phyloP scores from a whole-genome alignment of 2,888 invertebrate genomes.

The Lissocephala sabroskyi region DNA sequence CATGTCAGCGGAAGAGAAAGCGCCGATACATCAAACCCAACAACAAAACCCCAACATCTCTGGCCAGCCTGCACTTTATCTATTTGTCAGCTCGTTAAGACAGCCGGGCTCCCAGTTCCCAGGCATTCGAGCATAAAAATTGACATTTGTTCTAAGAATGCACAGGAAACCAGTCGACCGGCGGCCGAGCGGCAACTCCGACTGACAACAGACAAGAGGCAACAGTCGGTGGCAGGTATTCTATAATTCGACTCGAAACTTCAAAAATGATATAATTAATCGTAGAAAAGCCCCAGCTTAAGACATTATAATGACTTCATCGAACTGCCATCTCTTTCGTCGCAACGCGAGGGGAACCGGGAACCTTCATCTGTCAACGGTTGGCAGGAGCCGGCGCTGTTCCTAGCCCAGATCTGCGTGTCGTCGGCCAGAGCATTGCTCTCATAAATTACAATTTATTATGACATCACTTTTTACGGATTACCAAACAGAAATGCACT shows the following conservation, averaged over 20 bases:
- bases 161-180: constrained; percentile 41
- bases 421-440: constrained; percentile 32
- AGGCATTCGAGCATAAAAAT: constrained; percentile 55
- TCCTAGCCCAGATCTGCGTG: not conserved
- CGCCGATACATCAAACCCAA: constrained; percentile 34
- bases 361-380: constrained; percentile 57
- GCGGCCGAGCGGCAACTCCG: too few species aligned
- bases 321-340: constrained; percentile 19
- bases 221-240: constrained; percentile 32
- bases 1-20: constrained; percentile 35
- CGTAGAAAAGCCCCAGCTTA: constrained; percentile 34
- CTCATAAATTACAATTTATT: constrained; percentile 63
- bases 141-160: constrained; percentile 36
- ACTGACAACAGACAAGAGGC: constrained; percentile 26
- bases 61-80: constrained; percentile 51
- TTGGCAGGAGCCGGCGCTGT: constrained; percentile 19
- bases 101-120: constrained; percentile 33
- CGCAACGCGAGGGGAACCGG: constrained; percentile 7
- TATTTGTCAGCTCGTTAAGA: constrained; percentile 53
- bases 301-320: constrained; percentile 50
- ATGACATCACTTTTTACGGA: constrained; percentile 64
- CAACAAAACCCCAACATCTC: constrained; percentile 26
- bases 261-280: constrained; percentile 49
- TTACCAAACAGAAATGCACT: constrained; percentile 49
- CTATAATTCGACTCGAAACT: constrained; percentile 21